Base-by-base conservation (phyloP, 2,797 vertebrate genomes). In the Acrossocheilus fasciatus region DNA sequence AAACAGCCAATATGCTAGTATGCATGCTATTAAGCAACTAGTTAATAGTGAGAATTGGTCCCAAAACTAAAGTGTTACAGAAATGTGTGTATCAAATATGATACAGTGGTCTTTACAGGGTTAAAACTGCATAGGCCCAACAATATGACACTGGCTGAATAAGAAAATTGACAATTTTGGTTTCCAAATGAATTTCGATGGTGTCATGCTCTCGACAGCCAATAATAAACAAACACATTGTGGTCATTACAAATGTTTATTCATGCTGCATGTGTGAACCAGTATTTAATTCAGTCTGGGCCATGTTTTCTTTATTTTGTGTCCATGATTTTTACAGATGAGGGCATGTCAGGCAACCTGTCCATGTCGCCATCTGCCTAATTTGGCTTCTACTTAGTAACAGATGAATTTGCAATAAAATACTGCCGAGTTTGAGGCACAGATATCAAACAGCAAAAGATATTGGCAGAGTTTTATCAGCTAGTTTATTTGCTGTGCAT, bases 241-340 rank as follows among this genome's bases (percentile, higher is more conserved):
- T 34, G 43, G n/a, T 75, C 43, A 26, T 75, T 30, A 50, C n/a
- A 75, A 50, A 50, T 75, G 45, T 75, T 75, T 75, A 75, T 50
- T 75, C 45, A 18, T 50, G 8, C 26, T 50, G 73, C 73, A 34
- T 50, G 45, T 75, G 45, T 50, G 73, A 50, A 75, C 15, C 73
- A 4, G 26, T 17, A 30, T 30, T 75, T 75, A 50, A 50, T 50
- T 75, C 7, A 75, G n/a, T 34, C 43, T 75, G 26, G 23, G 14
- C 45, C 1, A 15, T 50, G 14, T 50, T 74, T 50, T 45, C 12
- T 75, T 50, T 34, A 34, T 26, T 75, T 47, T 34, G 45, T 2
- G 14, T 75, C 45, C 73, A 4, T 50, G 45, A 75, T 50, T 50
- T 50, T 18, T 50, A 26, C 41, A 73, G 41, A 73, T 45, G 70